Conservation (phyloP, 2,888 invertebrate species). For the Lysandra bellargus region DNA sequence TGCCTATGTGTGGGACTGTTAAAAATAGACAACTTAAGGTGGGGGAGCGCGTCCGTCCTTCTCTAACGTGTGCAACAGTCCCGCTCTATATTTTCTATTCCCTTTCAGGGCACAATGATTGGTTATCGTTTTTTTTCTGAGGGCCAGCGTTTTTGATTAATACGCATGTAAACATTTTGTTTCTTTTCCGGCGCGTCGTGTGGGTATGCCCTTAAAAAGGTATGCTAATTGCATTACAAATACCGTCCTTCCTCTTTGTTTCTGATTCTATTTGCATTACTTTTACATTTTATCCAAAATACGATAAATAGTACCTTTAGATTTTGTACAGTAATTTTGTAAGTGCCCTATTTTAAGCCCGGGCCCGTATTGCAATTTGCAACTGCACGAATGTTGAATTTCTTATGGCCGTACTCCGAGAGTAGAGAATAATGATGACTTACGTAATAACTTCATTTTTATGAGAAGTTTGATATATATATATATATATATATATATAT, state of each 20-base stretch:
- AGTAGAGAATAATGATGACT: too few relatives aligned
- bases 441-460: too few relatives aligned
- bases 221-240: neutral
- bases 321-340: neutral
- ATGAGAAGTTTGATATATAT: too few relatives aligned
- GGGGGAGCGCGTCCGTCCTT: conserved; percentile 30
- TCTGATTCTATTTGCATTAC: neutral
- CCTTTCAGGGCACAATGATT: conserved; percentile 35
- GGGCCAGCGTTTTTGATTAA: conserved; percentile 36
- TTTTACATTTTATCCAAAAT: neutral
- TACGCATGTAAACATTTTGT: conserved; percentile 31
- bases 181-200: conserved; percentile 22
- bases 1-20: conserved; percentile 34
- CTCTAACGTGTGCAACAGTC: conserved; percentile 33
- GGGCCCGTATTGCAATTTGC: too few relatives aligned
- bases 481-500: too few relatives aligned
- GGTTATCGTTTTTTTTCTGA: conserved; percentile 35
- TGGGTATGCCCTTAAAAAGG: neutral
- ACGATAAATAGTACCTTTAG: neutral
- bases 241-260: neutral
- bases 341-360: too few relatives aligned
- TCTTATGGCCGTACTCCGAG: too few relatives aligned
- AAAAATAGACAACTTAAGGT: conserved; percentile 35
- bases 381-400: too few relatives aligned
- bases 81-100: conserved; percentile 36